Percentiles rank a stretch among this genome's conserved stretches.
These are phyloP conservation scores for Dunckerocampus dactyliophorus DNA, from an alignment of 2,113 vertebrate species.

Conservation along the genomic window DNA sequence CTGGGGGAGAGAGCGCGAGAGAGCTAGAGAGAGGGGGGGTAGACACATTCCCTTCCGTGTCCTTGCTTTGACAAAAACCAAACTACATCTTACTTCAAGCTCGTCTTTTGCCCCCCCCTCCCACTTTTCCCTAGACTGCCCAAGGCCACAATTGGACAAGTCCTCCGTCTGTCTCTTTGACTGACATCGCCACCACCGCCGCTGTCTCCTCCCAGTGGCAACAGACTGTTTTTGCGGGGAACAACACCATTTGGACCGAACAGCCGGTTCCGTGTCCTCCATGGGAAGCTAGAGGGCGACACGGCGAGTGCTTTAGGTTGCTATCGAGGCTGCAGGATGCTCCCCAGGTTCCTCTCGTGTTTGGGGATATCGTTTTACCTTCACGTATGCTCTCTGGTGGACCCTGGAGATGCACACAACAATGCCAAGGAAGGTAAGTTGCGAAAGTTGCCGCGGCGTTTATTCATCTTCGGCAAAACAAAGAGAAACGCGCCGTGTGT, in stretches of 20 bases:
- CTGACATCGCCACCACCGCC: constrained; percentile 40
- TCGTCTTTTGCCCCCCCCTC: neutral
- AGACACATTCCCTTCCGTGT: too few relatives aligned
- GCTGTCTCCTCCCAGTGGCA: constrained; percentile 44
- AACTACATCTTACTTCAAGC: neutral
- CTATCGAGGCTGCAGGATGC: constrained; percentile 79
- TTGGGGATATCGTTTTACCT: constrained; percentile 89
- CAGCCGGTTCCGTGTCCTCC: constrained; percentile 71
- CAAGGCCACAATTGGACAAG: constrained; percentile 49
- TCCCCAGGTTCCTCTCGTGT: constrained; percentile 76
- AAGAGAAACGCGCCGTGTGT: neutral
- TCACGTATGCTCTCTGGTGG: constrained; percentile 78
- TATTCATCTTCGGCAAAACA: neutral
- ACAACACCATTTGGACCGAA: constrained; percentile 77
- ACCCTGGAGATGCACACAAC: constrained; percentile 86
- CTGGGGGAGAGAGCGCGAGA: too few relatives aligned
- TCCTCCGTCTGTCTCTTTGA: constrained; percentile 63
- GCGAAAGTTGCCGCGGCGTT: constrained; percentile 56
- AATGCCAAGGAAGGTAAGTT: constrained; percentile 96
- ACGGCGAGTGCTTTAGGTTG: constrained; percentile 58
- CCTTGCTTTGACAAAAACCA: neutral
- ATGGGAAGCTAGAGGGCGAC: constrained; percentile 68
- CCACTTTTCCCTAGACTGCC: neutral
- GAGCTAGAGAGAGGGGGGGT: too few relatives aligned
- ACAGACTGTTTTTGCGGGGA: constrained; percentile 85